Evolutionary conservation across 2,888 invertebrate species (phyloP).

Genomic region (Diaperis boleti): DNA sequence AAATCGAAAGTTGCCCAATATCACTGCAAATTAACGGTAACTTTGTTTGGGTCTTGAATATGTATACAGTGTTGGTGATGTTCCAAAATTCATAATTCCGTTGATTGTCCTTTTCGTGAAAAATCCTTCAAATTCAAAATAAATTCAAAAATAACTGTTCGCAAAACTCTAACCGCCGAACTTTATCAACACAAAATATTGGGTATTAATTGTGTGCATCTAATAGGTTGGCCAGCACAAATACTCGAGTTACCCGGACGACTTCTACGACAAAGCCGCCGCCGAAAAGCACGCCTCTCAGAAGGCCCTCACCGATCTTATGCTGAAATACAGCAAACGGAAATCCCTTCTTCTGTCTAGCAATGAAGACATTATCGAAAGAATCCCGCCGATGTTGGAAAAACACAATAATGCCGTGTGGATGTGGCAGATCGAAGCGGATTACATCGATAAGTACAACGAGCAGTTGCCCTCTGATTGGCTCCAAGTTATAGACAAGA

Average conservation of each 20-base stretch:
- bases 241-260: conserved; percentile 66
- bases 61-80: too few species aligned
- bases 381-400: conserved; percentile 65
- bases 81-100: too few species aligned
- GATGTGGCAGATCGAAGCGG: conserved; percentile 66
- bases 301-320: conserved; percentile 62
- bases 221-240: conserved; percentile 61
- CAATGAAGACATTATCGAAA: conserved; percentile 56
- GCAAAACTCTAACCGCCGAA: too few species aligned
- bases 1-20: conserved; percentile 27
- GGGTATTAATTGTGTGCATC: too few species aligned
- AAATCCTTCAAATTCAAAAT: too few species aligned
- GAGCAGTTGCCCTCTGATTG: conserved; percentile 80
- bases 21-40: conserved; percentile 59
- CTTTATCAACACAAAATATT: too few species aligned
- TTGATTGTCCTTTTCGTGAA: too few species aligned
- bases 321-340: conserved; percentile 54
- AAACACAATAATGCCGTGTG: conserved; percentile 66
- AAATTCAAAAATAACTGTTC: too few species aligned
- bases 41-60: too few species aligned
- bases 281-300: conserved; percentile 65
- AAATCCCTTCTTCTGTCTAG: conserved; percentile 55
- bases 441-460: conserved; percentile 72
- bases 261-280: conserved; percentile 59
- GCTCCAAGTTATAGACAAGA: conserved; percentile 73